phyloP scores from a whole-genome alignment of 2,888 invertebrate genomes.

The Piscicola geometra region DNA sequence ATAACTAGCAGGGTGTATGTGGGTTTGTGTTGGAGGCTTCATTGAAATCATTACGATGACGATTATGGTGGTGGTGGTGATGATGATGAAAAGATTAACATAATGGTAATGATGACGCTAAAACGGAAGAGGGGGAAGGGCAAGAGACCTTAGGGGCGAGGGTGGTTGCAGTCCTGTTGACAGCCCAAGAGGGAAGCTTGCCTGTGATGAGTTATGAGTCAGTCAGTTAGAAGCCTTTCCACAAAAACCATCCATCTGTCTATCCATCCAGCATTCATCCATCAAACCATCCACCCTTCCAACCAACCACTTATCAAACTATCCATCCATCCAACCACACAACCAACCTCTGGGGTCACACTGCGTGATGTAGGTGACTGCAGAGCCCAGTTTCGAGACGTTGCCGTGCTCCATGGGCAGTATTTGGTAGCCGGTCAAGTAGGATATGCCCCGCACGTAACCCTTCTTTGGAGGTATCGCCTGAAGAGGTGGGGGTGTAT shows the following conservation, averaged over 20 bases:
- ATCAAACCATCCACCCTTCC: no score
- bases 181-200: constrained; percentile 76
- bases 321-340: neutral
- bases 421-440: constrained; percentile 65
- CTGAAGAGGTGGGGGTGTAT: constrained; percentile 47
- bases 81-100: no score
- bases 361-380: constrained; percentile 80
- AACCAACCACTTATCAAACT: neutral
- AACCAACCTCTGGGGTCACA: constrained; percentile 77
- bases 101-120: neutral
- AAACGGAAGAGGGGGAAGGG: neutral
- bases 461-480: constrained; percentile 74
- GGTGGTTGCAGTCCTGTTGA: constrained; percentile 79
- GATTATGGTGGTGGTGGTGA: no score
- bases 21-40: no score
- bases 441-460: constrained; percentile 67
- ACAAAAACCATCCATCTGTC: no score
- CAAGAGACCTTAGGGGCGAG: constrained; percentile 70
- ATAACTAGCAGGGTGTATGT: no score
- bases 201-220: no score
- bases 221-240: no score
- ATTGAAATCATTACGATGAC: no score
- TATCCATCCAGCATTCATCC: no score
- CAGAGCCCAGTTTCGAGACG: constrained; percentile 58
- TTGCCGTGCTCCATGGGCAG: constrained; percentile 54